These are phyloP conservation scores for Pluvianellus socialis DNA, from an alignment of 2,113 vertebrate genomes.

Conservation along the genomic window DNA sequence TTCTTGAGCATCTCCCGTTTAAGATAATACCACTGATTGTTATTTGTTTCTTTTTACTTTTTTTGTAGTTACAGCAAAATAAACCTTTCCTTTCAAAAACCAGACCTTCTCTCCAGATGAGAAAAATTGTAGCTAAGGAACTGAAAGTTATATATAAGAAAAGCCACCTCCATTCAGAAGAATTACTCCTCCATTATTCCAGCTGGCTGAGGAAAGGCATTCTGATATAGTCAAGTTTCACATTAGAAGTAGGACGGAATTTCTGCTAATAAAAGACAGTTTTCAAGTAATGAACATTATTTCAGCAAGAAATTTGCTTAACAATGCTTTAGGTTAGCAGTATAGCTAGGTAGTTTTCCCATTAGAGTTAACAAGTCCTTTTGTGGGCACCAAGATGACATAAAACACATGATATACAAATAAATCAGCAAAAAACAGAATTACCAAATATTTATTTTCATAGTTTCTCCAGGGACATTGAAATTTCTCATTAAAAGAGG, in stretches of 20 bases:
- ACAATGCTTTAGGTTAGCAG: background rate
- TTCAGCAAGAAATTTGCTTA: background rate
- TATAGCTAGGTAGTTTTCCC: background rate
- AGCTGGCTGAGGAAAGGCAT: background rate
- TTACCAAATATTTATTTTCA: background rate
- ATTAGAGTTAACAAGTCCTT: background rate
- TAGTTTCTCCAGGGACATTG: background rate
- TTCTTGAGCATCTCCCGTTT: background rate
- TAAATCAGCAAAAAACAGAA: background rate
- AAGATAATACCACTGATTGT: background rate
- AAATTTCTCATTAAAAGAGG: constrained; percentile 18
- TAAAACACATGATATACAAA: background rate
- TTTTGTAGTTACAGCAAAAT: background rate
- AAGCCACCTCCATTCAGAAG: background rate
- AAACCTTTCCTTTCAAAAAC: background rate
- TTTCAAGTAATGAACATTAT: background rate
- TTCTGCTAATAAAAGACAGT: background rate
- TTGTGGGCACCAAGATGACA: background rate
- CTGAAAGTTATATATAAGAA: background rate
- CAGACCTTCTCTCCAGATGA: background rate
- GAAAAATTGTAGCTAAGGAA: background rate
- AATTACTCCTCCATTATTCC: background rate
- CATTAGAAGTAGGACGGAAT: background rate
- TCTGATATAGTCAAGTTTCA: background rate
- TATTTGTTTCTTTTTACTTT: background rate